A percentile compares a stretch with the other conserved stretches of the same genome.
phyloP scores from a whole-genome alignment of 2,888 invertebrate genomes.

The Leptarthrus brevirostris region DNA sequence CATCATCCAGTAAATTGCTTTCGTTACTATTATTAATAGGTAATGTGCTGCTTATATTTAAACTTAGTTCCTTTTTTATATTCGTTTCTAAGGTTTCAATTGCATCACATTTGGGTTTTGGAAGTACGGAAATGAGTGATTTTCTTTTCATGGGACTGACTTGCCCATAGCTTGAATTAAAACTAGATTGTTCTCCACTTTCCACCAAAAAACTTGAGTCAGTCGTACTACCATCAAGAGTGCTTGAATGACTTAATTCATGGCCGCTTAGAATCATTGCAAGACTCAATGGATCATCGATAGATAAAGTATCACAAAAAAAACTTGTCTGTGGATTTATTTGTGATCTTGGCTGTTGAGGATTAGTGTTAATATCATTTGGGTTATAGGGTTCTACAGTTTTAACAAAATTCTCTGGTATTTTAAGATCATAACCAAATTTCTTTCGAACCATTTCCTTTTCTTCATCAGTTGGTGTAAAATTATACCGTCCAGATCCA shows the following conservation, averaged over 20 bases:
- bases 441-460: constrained; percentile 73
- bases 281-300: constrained; percentile 84
- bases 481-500: constrained; percentile 72
- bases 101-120: constrained; percentile 57
- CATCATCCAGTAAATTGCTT: not conserved
- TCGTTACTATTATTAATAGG: not conserved
- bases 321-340: constrained; percentile 77
- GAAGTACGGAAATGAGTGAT: constrained; percentile 55
- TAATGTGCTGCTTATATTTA: not conserved
- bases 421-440: constrained; percentile 75
- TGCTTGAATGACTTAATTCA: constrained; percentile 60
- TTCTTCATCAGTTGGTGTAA: constrained; percentile 78
- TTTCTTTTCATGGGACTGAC: constrained; percentile 60
- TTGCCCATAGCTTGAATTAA: constrained; percentile 55
- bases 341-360: constrained; percentile 68
- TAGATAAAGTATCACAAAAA: constrained; percentile 76
- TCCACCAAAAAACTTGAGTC: constrained; percentile 45
- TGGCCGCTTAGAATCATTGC: constrained; percentile 70
- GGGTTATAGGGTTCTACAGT: constrained; percentile 76
- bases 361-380: constrained; percentile 62
- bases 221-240: constrained; percentile 56
- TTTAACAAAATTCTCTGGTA: constrained; percentile 83
- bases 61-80: constrained; percentile 8
- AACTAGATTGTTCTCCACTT: constrained; percentile 54
- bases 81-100: constrained; percentile 15